Conservation (phyloP, 2,888 invertebrate genomes). For the Leptopilina syphax region DNA sequence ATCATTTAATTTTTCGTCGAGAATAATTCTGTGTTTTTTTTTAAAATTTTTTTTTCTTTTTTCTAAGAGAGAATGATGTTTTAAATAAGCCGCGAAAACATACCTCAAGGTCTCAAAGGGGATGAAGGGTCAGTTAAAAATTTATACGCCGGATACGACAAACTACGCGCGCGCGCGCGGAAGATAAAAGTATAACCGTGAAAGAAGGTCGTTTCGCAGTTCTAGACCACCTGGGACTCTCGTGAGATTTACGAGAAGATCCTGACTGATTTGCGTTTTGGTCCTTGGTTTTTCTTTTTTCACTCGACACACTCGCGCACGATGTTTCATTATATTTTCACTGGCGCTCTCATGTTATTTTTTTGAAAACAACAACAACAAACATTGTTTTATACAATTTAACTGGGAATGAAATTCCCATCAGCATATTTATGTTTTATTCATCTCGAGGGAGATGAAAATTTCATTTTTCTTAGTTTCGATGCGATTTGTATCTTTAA, state of each 20-base stretch:
- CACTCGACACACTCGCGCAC: background rate
- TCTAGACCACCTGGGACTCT: slow-evolving; percentile 28
- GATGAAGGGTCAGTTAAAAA: background rate
- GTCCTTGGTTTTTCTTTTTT: slow-evolving; percentile 16
- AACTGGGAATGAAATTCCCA: no score
- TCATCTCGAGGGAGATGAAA: no score
- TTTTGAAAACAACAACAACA: background rate
- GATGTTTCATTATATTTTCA: slow-evolving; percentile 29
- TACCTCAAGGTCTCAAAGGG: slow-evolving; percentile 11
- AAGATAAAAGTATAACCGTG: slow-evolving; percentile 17
- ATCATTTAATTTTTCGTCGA: background rate
- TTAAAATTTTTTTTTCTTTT: background rate
- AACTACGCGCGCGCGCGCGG: background rate
- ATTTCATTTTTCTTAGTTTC: no score
- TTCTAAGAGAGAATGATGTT: background rate
- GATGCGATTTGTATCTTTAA: no score
- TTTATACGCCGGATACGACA: background rate
- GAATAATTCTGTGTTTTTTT: background rate
- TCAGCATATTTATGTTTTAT: no score
- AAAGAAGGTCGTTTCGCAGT: slow-evolving; percentile 24
- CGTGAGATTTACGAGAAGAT: slow-evolving; percentile 35
- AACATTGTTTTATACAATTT: no score
- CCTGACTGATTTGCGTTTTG: slow-evolving; percentile 35
- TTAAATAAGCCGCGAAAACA: background rate
- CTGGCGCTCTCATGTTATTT: background rate